Evolutionary conservation across 2,797 vertebrate species (phyloP).

Genomic region (Fundulus diaphanus): DNA sequence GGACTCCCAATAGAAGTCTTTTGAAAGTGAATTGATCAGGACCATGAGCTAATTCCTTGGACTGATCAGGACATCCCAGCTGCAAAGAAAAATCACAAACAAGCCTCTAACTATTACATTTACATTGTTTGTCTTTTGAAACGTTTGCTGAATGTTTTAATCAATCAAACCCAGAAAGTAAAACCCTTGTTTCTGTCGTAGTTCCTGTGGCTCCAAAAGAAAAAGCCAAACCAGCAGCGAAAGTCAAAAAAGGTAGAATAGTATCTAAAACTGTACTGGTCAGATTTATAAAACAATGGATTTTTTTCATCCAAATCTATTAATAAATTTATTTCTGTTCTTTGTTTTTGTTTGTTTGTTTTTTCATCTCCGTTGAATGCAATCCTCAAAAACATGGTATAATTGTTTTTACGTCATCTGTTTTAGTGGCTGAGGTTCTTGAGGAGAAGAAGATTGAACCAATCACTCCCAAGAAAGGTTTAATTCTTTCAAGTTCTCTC

Average conservation of each 20-base stretch:
- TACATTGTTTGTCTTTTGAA: no score
- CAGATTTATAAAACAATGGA: background rate
- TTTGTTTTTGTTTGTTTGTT: background rate
- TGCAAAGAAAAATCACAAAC: no score
- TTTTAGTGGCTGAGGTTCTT: slow-evolving; percentile 29
- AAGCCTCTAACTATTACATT: no score
- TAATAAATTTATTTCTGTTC: no score
- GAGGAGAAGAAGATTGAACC: slow-evolving; percentile 53
- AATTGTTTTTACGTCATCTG: slow-evolving; percentile 5
- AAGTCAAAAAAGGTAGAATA: slow-evolving; percentile 45
- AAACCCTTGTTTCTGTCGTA: slow-evolving; percentile 22
- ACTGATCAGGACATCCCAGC: no score
- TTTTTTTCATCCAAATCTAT: background rate
- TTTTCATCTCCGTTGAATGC: background rate
- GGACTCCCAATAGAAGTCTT: no score
- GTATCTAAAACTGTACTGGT: background rate
- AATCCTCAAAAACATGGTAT: background rate
- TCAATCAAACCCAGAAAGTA: background rate
- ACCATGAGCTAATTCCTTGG: no score
- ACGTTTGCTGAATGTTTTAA: background rate
- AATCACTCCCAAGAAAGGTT: slow-evolving; percentile 53
- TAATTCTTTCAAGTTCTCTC: background rate
- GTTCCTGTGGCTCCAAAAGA: slow-evolving; percentile 53
- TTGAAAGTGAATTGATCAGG: no score
- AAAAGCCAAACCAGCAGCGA: slow-evolving; percentile 49